Base-by-base conservation (phyloP, 2,797 vertebrate species). In the Bufotes viridis region DNA sequence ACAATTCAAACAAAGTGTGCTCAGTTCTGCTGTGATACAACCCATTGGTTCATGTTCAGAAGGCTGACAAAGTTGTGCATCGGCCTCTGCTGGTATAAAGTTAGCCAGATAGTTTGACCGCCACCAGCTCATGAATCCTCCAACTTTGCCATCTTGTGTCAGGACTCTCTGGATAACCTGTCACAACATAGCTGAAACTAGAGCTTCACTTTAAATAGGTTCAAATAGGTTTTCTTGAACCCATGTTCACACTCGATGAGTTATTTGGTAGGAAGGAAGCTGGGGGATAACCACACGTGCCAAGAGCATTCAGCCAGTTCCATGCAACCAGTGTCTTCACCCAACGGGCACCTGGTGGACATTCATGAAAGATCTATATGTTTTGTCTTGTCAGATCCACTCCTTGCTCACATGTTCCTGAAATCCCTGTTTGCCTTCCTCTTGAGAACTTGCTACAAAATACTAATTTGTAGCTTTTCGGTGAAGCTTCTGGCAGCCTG, bases 281-380 rank as follows among this genome's bases (percentile, higher is more conserved):
- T 78, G 60, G 65, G 18, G 65, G 57, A 78, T 67, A 55, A 26
- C 84, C 67, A 42, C 84, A 55, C 49, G n/a, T 86, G 84, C 84
- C 84, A 79, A 14, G 60, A 81, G 11, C 10, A 22, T 57, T 78
- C 22, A 57, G 20, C 22, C 60, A 65, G 8, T 61, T 67, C 11
- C 49, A 65, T 67, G 20, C 22, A 42, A 15, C 61, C 60, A 58
- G 53, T 24, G 26, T 22, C 10, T 80, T 80, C 15, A 26, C 5
- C 24, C 57, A 34, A 13, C 20, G 24, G 15, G 24, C 24, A 1
- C 15, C 17, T 80, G 14, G 22, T 34, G 34, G 58, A 49, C 6
- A n/a, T 63, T 22, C 51, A 12, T 72, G 67, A 12, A 26, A 15
- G 26, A 2, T 70, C 29, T 49, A 49, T 51, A 29, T 49, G 22